Evolutionary conservation across 2,888 invertebrate species (phyloP).

Genomic region (Amiota minor): DNA sequence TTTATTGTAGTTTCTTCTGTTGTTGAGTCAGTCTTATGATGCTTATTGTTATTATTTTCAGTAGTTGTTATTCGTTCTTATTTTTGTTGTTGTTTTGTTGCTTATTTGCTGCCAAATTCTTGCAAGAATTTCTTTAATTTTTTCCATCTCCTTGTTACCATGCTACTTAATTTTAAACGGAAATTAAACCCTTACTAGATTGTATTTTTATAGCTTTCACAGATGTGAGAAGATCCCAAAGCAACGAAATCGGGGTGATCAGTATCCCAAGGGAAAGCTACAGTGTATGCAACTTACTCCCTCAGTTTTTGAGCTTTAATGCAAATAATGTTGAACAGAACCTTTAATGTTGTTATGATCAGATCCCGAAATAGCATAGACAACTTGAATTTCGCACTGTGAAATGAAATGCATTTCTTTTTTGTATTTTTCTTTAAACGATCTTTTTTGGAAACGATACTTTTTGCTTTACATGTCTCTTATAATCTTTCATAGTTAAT

Average conservation of each 20-base stretch:
- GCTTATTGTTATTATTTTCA: slow-evolving; percentile 61
- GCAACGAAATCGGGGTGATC: too few species aligned
- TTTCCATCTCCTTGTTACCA: slow-evolving; percentile 46
- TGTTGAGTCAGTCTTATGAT: slow-evolving; percentile 41
- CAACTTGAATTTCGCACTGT: too few species aligned
- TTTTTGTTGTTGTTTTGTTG: slow-evolving; percentile 24
- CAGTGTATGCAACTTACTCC: not conserved
- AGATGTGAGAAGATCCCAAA: not conserved
- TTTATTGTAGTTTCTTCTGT: slow-evolving; percentile 30
- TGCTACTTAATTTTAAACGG: slow-evolving; percentile 58
- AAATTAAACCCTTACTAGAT: slow-evolving; percentile 65
- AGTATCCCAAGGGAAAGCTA: too few species aligned
- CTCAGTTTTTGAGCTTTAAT: slow-evolving; percentile 31
- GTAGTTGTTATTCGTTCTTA: slow-evolving; percentile 31
- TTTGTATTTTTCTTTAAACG: too few species aligned
- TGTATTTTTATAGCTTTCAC: slow-evolving; percentile 12
- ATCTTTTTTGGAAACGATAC: too few species aligned
- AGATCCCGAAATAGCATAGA: too few species aligned
- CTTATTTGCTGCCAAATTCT: slow-evolving; percentile 64
- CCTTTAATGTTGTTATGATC: too few species aligned
- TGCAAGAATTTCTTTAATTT: slow-evolving; percentile 54
- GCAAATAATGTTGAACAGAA: too few species aligned
- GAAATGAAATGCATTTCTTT: too few species aligned
- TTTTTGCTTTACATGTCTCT: too few species aligned
- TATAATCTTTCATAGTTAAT: too few species aligned